Evolutionary conservation across 2,113 vertebrate species (phyloP).

Genomic region (Shinisaurus crocodilurus): DNA sequence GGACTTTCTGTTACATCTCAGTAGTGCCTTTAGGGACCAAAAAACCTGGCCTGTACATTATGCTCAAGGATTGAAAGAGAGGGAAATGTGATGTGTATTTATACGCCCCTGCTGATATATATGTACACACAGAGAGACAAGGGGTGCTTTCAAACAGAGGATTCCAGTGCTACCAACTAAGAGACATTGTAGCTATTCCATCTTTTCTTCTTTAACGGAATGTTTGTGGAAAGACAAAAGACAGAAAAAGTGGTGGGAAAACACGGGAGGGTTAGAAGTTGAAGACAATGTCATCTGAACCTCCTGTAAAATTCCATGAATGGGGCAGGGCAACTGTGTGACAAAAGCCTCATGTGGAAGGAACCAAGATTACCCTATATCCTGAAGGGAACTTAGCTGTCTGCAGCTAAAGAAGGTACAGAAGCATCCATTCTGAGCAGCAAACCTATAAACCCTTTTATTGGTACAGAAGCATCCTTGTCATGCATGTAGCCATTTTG

Average conservation of each 20-base stretch:
- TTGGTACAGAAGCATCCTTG: not conserved
- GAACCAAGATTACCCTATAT: not conserved
- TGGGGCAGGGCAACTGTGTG: no score
- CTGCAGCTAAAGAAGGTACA: not conserved
- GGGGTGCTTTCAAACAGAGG: no score
- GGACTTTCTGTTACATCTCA: slow-evolving; percentile 8
- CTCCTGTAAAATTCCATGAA: no score
- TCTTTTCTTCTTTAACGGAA: no score
- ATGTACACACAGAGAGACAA: not conserved
- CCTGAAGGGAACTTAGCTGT: not conserved
- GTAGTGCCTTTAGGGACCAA: not conserved
- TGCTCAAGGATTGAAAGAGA: not conserved
- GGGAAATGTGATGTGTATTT: not conserved
- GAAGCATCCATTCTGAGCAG: not conserved
- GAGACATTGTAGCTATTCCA: no score
- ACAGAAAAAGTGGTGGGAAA: no score
- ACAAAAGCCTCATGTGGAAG: not conserved
- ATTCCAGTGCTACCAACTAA: no score
- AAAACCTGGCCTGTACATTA: not conserved
- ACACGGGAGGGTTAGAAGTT: no score
- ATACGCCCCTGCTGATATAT: not conserved
- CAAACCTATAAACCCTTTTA: not conserved
- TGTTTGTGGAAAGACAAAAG: no score
- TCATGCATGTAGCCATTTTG: not conserved
- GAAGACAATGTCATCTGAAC: no score